Evolutionary conservation across 2,888 invertebrate species (phyloP).

Genomic region (Zhuqinia jingwanae): DNA sequence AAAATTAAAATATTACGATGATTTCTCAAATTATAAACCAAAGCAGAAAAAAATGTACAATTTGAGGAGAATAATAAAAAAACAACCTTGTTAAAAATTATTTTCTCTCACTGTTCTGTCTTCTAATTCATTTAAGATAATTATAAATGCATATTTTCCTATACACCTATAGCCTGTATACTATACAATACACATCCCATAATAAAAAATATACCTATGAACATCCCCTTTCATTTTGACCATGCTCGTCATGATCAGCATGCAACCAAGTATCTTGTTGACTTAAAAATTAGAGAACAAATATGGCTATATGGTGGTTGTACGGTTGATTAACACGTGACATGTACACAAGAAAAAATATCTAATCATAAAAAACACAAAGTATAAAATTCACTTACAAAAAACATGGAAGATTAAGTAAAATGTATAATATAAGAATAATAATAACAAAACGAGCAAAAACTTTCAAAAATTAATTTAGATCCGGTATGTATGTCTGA

Average conservation of each 20-base stretch:
- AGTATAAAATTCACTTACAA: not conserved
- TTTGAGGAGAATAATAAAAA: not conserved
- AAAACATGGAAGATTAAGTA: not conserved
- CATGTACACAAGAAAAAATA: conserved; percentile 26
- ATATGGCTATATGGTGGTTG: conserved; percentile 31
- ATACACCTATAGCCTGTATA: no score
- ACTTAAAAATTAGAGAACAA: conserved; percentile 59
- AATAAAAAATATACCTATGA: no score
- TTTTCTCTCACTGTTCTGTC: conserved; percentile 7
- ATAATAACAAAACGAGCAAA: conserved; percentile 26
- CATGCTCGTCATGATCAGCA: not conserved
- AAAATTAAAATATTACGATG: conserved; percentile 61
- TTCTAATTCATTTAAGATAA: conserved; percentile 3
- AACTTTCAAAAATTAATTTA: conserved; percentile 51
- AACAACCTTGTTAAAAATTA: not conserved
- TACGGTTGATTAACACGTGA: conserved; percentile 68
- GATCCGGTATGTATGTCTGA: conserved; percentile 55
- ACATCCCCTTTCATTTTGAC: no score
- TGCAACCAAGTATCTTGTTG: conserved; percentile 31
- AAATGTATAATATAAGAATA: not conserved
- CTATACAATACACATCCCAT: no score
- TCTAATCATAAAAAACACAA: conserved; percentile 23
- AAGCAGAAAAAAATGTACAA: conserved; percentile 45
- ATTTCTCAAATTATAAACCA: conserved; percentile 57
- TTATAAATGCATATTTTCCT: conserved; percentile 2